phyloP scores from a whole-genome alignment of 2,797 vertebrate species.

The Eulemur coronatus region DNA sequence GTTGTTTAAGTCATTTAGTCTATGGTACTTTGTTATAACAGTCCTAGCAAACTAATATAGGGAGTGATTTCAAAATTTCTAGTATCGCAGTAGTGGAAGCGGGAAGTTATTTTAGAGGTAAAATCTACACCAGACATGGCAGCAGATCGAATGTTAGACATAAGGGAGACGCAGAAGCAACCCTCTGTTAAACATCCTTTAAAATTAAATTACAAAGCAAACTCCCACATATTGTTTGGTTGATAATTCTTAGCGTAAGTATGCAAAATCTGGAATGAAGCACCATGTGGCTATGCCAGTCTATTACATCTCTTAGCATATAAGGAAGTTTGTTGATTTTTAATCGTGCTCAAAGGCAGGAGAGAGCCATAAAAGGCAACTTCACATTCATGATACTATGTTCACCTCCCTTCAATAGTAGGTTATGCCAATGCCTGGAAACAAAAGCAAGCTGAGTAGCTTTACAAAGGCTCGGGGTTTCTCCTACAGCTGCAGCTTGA shows the following conservation, averaged over 20 bases:
- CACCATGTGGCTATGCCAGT: background rate
- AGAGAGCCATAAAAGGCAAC: conserved; percentile 44
- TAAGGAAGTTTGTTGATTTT: background rate
- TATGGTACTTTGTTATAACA: background rate
- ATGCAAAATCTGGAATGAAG: conserved; percentile 4
- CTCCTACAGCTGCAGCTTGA: conserved; percentile 77
- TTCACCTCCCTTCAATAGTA: conserved; percentile 28
- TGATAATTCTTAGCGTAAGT: conserved; percentile 39
- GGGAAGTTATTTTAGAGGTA: background rate
- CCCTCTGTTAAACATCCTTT: conserved; percentile 68
- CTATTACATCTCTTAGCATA: conserved; percentile 31
- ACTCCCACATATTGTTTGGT: conserved; percentile 47
- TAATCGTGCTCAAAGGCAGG: conserved; percentile 49
- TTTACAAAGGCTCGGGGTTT: background rate
- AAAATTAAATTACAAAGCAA: conserved; percentile 66
- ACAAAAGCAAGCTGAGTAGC: conserved; percentile 53
- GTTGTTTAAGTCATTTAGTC: background rate
- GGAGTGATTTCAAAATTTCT: background rate
- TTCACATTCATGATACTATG: background rate
- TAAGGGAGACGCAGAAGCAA: conserved; percentile 65
- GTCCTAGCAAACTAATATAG: background rate
- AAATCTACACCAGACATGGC: background rate
- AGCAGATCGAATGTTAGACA: conserved; percentile 40
- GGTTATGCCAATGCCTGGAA: conserved; percentile 51
- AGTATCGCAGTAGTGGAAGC: background rate